phyloP scores from a whole-genome alignment of 2,113 vertebrate genomes.

The Lagopus leucura region DNA sequence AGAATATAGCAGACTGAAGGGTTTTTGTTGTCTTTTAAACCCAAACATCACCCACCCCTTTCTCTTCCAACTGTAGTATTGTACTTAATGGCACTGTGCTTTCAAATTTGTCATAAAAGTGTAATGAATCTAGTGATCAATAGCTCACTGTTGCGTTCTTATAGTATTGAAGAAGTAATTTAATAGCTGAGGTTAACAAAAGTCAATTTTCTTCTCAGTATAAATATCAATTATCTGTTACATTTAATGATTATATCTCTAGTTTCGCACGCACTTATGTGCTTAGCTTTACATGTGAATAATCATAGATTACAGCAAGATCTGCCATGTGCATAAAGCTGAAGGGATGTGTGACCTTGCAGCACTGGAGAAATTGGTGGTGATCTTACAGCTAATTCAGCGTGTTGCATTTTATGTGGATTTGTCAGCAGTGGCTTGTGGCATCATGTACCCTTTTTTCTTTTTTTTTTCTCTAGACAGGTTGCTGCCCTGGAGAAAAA shows the following conservation, averaged over 20 bases:
- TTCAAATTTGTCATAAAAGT: conserved; percentile 56
- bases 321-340: neutral
- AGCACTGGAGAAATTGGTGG: neutral
- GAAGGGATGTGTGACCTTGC: neutral
- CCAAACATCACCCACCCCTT: neutral
- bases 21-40: neutral
- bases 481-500: neutral
- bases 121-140: conserved; percentile 67
- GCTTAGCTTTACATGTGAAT: neutral
- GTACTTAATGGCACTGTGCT: conserved; percentile 54
- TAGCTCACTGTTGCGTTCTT: conserved; percentile 10
- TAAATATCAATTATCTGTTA: conserved; percentile 67
- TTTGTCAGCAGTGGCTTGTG: neutral
- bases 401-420: neutral
- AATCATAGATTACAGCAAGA: neutral
- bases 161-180: conserved; percentile 50
- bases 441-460: neutral
- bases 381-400: neutral
- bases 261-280: neutral
- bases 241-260: conserved; percentile 59
- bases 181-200: conserved; percentile 69
- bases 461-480: neutral
- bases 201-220: conserved; percentile 53
- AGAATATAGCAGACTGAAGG: neutral
- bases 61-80: neutral